Conservation (phyloP, 2,113 vertebrate species). For the Lophius piscatorius region DNA sequence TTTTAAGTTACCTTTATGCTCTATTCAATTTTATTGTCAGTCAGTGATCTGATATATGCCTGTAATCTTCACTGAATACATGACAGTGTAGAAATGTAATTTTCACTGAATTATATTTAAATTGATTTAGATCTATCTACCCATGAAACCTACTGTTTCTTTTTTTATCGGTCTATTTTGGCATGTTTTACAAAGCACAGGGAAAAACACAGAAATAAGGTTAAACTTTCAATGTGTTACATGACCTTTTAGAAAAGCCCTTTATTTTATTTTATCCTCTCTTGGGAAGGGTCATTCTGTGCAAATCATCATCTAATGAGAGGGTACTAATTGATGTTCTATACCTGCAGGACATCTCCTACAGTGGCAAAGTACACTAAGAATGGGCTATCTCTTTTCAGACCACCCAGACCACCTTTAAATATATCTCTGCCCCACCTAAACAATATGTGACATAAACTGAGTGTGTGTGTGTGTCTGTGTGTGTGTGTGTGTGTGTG, state of each 20-base stretch:
- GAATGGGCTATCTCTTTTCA: slow-evolving; percentile 36
- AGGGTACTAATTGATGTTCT: slow-evolving; percentile 78
- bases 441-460: slow-evolving; percentile 64
- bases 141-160: neutral
- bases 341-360: slow-evolving; percentile 62
- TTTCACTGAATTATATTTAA: neutral
- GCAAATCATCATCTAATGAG: slow-evolving; percentile 70
- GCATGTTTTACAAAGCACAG: too few species aligned
- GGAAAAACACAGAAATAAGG: too few species aligned
- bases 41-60: neutral
- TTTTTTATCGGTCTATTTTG: too few species aligned
- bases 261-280: slow-evolving; percentile 50
- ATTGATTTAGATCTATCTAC: neutral
- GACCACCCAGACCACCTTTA: neutral
- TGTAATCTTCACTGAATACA: neutral
- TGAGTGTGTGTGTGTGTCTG: too few species aligned
- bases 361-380: slow-evolving; percentile 34
- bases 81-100: neutral
- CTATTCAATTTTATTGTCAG: neutral
- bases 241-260: neutral
- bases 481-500: too few species aligned
- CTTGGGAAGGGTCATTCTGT: slow-evolving; percentile 49
- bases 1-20: too few species aligned
- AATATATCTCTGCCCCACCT: slow-evolving; percentile 24
- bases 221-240: slow-evolving; percentile 15